Evolutionary conservation across 2,113 vertebrate species (phyloP).

Genomic region (Triplophysa siluroides): DNA sequence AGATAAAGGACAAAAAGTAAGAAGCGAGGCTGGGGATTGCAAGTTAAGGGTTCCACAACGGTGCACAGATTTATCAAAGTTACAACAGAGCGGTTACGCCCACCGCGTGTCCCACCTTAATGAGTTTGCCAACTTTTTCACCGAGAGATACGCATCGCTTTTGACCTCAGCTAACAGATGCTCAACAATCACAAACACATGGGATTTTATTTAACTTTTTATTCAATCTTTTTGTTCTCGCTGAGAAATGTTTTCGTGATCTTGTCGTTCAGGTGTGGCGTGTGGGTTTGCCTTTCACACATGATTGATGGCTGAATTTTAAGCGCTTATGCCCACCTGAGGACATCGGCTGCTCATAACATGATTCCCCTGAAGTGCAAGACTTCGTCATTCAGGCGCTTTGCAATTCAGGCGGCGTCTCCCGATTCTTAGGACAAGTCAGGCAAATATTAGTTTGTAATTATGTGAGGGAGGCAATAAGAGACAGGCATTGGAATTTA

Average conservation of each 20-base stretch:
- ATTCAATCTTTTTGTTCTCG: background rate
- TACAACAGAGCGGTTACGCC: background rate
- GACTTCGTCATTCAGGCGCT: slow-evolving; percentile 23
- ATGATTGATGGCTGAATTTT: slow-evolving; percentile 53
- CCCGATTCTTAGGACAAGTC: slow-evolving; percentile 9
- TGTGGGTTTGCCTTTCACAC: slow-evolving; percentile 46
- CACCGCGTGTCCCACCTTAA: background rate
- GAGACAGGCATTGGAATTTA: slow-evolving; percentile 24
- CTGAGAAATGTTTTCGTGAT: slow-evolving; percentile 37
- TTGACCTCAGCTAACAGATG: slow-evolving; percentile 24
- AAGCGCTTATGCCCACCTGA: slow-evolving; percentile 48
- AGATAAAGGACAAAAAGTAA: slow-evolving; percentile 36
- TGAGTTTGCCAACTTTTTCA: slow-evolving; percentile 19
- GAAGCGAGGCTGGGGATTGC: background rate
- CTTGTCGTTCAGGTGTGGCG: slow-evolving; percentile 48
- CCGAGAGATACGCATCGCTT: background rate
- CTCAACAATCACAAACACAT: background rate
- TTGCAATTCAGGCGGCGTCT: slow-evolving; percentile 27
- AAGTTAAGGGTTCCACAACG: slow-evolving; percentile 20
- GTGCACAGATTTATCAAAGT: slow-evolving; percentile 21
- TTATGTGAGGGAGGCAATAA: slow-evolving; percentile 32
- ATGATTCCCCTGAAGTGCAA: slow-evolving; percentile 27
- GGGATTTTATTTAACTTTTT: slow-evolving; percentile 32
- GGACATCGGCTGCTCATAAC: slow-evolving; percentile 40
- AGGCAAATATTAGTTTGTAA: slow-evolving; percentile 48